Evolutionary conservation across 2,113 vertebrate species (phyloP), one percentile per base, ranked within the genome.

Genomic region (Brachyistius frenatus): DNA sequence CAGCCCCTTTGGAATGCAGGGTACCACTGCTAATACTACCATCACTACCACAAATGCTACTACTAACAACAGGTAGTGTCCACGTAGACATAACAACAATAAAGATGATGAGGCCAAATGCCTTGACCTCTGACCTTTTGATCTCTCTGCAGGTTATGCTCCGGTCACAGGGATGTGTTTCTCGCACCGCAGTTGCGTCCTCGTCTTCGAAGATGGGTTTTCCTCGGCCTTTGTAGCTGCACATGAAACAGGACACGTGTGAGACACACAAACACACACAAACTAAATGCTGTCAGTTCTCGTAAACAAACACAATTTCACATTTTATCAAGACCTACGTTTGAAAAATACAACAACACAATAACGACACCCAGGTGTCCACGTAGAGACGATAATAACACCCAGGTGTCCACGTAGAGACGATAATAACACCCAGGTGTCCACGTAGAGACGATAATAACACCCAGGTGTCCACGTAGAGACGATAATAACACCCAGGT

Each of bases 101-200:
- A 23, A 23, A 23, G 23, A 23, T 23, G 23, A 23, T 23, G 23
- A 23, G 23, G 6, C 23, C 15, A 44, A 44, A 61, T 46, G 30
- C n/a, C 35, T 31, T 75, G 61, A 56, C 56, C 33, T 7, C 4
- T 8, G 66, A 61, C 15, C 41, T 41, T 2, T 13, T 37, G n/a
- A 2, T 64, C 44, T 66, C 46, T 74, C 64, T 55, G 35, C 91
- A 99, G 97, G 98, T 57, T 99, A 99, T 0, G 98, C 98, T 1
- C 98, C 98, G 0, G 96, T 99, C 73, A 99, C 96, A 0, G 98
- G 98, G 11, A 99, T 99, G 98, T 99, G 98, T 81, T 96, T 97
- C 77, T 91, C 97, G 0, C 94, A 98, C 7, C 94, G 97, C 32
- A 99, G 97, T 75, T 99, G 98, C 74, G 97, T 97, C 61, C 96